phyloP scores from a whole-genome alignment of 2,888 invertebrate species.

The Elmis aenea region DNA sequence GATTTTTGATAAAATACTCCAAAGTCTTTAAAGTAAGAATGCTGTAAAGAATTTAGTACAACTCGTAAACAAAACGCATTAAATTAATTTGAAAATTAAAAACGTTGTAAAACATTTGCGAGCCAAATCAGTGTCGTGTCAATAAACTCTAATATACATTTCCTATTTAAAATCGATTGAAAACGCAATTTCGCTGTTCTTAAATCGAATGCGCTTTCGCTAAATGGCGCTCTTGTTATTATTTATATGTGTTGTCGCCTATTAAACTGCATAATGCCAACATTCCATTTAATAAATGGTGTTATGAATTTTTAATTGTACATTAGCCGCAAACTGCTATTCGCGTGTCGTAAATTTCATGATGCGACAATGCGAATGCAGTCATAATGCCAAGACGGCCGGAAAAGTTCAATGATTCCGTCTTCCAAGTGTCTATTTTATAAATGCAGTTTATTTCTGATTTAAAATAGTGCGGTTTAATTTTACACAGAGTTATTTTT shows the following conservation, averaged over 20 bases:
- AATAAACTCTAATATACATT: constrained; percentile 9
- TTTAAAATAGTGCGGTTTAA: too few relatives aligned
- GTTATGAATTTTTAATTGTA: constrained; percentile 15
- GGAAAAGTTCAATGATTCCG: too few relatives aligned
- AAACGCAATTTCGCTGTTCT: constrained; percentile 13
- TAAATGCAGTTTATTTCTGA: too few relatives aligned
- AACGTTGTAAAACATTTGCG: constrained; percentile 6
- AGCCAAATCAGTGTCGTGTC: constrained; percentile 6
- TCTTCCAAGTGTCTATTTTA: too few relatives aligned
- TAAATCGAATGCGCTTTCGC: constrained; percentile 11
- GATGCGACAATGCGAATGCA: constrained; percentile 10
- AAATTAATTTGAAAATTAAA: constrained; percentile 8
- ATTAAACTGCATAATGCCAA: constrained; percentile 8
- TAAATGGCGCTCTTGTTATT: constrained; percentile 12
- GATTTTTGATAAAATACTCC: constrained; percentile 4
- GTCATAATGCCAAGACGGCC: too few relatives aligned
- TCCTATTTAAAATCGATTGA: too few relatives aligned
- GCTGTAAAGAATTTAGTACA: constrained; percentile 1
- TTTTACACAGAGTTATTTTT: too few relatives aligned
- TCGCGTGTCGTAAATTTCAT: constrained; percentile 8
- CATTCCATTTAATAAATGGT: constrained; percentile 9
- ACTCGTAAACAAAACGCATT: constrained; percentile 3
- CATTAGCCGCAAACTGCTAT: constrained; percentile 8
- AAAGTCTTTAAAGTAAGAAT: constrained; percentile 3
- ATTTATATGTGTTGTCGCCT: constrained; percentile 9